A percentile compares a stretch with the other conserved stretches of the same genome.
Conservation (phyloP, 37 sponge, comb jelly and placozoan genomes). For the Dysidea cf. avara region DNA sequence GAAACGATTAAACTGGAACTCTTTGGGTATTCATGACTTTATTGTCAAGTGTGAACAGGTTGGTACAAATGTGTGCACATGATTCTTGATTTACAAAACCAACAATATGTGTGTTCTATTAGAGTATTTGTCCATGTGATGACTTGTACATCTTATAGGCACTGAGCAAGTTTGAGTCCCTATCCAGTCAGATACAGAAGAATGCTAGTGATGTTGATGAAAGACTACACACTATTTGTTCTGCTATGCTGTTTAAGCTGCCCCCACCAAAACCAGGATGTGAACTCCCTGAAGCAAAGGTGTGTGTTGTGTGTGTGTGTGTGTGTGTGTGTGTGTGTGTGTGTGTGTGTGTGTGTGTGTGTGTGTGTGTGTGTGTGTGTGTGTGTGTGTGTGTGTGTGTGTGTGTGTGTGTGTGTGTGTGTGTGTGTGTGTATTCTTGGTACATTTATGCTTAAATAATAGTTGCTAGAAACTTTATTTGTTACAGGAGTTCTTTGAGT, state of each 20-base stretch:
- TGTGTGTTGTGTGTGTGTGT: neutral
- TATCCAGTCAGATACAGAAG: constrained; percentile 94
- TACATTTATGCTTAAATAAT: no score
- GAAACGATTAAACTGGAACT: constrained; percentile 99
- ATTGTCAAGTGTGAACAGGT: constrained; percentile 88
- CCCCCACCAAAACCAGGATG: constrained; percentile 70
- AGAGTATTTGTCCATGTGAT: neutral
- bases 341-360: neutral
- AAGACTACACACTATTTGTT: constrained; percentile 81
- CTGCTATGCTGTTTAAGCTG: constrained; percentile 75
- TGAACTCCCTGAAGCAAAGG: constrained; percentile 87
- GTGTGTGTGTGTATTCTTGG: neutral
- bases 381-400: constrained; percentile 1
- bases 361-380: neutral
- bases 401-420: neutral
- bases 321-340: constrained; percentile 16
- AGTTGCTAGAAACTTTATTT: no score
- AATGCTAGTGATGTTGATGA: constrained; percentile 96
- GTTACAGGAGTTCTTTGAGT: constrained; percentile 88
- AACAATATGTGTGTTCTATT: no score
- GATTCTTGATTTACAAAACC: no score
- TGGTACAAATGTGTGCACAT: no score
- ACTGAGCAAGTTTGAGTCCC: constrained; percentile 94
- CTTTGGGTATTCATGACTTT: constrained; percentile 96
- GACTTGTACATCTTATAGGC: constrained; percentile 22